Base-by-base conservation (phyloP, 2,888 invertebrate species). In the Nowickia ferox region DNA sequence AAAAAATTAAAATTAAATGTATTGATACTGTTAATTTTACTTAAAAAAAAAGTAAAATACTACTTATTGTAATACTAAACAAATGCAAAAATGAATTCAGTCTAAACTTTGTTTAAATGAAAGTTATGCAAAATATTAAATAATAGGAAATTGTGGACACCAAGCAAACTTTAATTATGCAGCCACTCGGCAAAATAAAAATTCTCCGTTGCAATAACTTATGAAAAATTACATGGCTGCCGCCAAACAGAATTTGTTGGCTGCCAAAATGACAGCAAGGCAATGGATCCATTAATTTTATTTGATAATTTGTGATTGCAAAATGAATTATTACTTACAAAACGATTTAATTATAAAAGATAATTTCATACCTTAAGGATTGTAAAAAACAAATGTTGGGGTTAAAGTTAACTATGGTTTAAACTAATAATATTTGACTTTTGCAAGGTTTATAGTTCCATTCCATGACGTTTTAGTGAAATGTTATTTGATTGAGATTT, bases 361-460 rank as follows among this genome's bases (percentile, higher is more conserved):
- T 11, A 11, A n/a, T 61, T 61, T 53, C 10, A 53, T 17, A 10
- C 11, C 44, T 48, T 22, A 68, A 51, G 9, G 22, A 15, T 30
- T n/a, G 19, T 15, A n/a, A 51, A 22, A 22, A 69, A 48, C n/a
- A 42, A 44, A 17, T 51, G 15, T 8, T 13, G 10, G 4, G 42
- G 5, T 46, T 79, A 53, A 71, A 71, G 19, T 71, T 44, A 79
- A 44, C 17, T 79, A 44, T 59, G 15, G 13, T 82, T 69, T 63
- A 55, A 76, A 68, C 51, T 75, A 75, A 42, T 68, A 46, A 40
- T 68, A 71, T 44, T 17, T 84, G 71, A 79, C 74, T 83, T 40
- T 65, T 80, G 83, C 86, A 83, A 86, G 86, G 86, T 80, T 65
- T 66, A 63, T 38, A 68, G 83, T 86, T 86, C 86, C 83, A 69